A percentile compares a stretch with the other conserved stretches of the same genome.
These are phyloP conservation scores for Lagocephalus sceleratus DNA, from an alignment of 2,797 vertebrate genomes.

Conservation along the genomic window DNA sequence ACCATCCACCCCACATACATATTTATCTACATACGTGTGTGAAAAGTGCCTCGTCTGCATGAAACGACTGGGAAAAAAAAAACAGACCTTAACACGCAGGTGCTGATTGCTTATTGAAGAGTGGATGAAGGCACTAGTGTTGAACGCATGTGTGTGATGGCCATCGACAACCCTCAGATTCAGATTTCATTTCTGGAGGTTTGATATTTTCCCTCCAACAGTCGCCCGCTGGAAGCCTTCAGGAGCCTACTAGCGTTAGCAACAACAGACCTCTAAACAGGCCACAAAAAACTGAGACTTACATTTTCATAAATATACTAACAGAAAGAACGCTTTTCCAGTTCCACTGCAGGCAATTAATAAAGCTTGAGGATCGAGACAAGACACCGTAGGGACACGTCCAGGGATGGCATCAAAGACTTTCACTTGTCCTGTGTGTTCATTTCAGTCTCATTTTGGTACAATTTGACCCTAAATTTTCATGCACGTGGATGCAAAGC, in stretches of 20 bases:
- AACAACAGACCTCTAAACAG: too few species aligned
- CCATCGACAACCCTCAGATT: not conserved
- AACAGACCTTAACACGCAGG: conserved; percentile 8
- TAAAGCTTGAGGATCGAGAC: conserved; percentile 40
- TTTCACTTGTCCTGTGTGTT: conserved; percentile 17
- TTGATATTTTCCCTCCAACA: not conserved
- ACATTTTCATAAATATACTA: conserved; percentile 20
- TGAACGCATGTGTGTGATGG: conserved; percentile 35
- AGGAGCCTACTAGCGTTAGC: conserved; percentile 6
- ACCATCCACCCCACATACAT: conserved; percentile 26
- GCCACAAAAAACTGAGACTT: too few species aligned
- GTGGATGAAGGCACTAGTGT: conserved; percentile 60
- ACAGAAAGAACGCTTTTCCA: conserved; percentile 22
- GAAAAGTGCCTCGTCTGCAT: conserved; percentile 35
- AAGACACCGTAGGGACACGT: conserved; percentile 25
- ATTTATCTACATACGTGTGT: conserved; percentile 14
- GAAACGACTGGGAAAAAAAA: conserved; percentile 24
- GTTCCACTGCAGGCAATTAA: too few species aligned
- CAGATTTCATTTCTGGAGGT: not conserved
- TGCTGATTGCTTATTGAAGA: conserved; percentile 20
- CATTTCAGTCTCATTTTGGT: conserved; percentile 44
- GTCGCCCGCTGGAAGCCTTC: conserved; percentile 3
- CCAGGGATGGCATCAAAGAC: conserved; percentile 28
- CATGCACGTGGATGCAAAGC: conserved; percentile 53
- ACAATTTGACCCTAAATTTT: conserved; percentile 25